Conservation (phyloP, 1,140 invertebrate species). For the Schlechtendalia chinensis region DNA sequence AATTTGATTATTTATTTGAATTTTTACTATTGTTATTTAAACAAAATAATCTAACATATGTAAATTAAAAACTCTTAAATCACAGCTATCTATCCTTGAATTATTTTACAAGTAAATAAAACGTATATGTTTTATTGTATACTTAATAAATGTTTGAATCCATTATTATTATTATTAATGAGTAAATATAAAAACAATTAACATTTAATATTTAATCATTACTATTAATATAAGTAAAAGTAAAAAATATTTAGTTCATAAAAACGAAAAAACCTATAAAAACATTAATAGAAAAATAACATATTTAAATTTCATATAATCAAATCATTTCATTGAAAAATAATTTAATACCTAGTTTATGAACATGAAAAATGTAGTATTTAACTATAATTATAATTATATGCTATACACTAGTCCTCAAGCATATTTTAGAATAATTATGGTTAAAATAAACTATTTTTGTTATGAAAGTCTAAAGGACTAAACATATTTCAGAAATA, state of each 20-base stretch:
- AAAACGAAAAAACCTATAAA: too few relatives aligned
- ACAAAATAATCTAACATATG: not conserved
- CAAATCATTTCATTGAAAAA: not conserved
- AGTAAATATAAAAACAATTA: too few relatives aligned
- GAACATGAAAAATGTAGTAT: not conserved
- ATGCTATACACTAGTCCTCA: too few relatives aligned
- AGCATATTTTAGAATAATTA: too few relatives aligned
- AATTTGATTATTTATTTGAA: not conserved
- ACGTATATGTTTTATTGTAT: too few relatives aligned
- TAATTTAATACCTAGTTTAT: not conserved
- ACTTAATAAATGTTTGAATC: too few relatives aligned
- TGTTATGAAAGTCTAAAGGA: not conserved
- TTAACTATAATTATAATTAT: not conserved
- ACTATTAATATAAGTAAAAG: too few relatives aligned
- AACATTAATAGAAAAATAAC: too few relatives aligned
- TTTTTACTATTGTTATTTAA: not conserved
- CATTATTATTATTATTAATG: too few relatives aligned
- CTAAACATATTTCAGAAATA: not conserved
- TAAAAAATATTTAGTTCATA: too few relatives aligned
- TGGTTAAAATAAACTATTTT: not conserved
- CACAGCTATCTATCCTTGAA: too few relatives aligned
- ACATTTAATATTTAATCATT: too few relatives aligned
- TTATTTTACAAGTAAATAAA: not conserved
- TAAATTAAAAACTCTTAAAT: slow-evolving; percentile 4
- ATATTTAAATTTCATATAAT: not conserved